Conservation (phyloP, 2,797 vertebrate genomes). For the Hydrocynus forskahlii region DNA sequence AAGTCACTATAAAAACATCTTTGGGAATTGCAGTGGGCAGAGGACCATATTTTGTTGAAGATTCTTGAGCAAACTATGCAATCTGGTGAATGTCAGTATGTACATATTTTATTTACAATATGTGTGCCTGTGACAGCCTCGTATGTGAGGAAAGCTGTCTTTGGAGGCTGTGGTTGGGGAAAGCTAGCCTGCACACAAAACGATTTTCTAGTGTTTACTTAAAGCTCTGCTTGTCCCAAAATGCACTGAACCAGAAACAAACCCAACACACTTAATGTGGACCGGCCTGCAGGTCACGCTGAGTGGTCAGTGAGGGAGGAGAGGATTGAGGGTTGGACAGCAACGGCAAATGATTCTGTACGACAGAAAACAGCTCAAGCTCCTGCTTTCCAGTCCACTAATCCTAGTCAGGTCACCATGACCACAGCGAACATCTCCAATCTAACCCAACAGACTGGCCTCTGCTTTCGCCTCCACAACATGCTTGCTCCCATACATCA, state of each 20-base stretch:
- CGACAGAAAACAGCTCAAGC: slow-evolving; percentile 33
- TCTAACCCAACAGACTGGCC: neutral
- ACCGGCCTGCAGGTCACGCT: slow-evolving; percentile 44
- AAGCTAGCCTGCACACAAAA: slow-evolving; percentile 13
- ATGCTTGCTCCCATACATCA: slow-evolving; percentile 8
- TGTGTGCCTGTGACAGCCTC: neutral
- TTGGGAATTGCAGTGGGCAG: neutral
- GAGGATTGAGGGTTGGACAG: slow-evolving; percentile 14
- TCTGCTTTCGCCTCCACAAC: neutral
- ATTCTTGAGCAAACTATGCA: neutral
- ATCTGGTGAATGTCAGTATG: neutral
- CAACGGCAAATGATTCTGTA: slow-evolving; percentile 16
- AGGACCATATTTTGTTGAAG: neutral
- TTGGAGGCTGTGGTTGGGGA: neutral
- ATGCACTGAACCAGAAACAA: slow-evolving; percentile 37
- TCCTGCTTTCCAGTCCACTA: slow-evolving; percentile 40
- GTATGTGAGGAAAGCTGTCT: neutral
- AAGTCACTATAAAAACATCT: neutral
- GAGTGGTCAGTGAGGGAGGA: slow-evolving; percentile 30
- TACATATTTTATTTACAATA: neutral
- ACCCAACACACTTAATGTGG: slow-evolving; percentile 1
- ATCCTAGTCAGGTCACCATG: slow-evolving; percentile 37
- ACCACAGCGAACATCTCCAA: neutral
- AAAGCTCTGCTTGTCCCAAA: slow-evolving; percentile 22
- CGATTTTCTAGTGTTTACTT: slow-evolving; percentile 39